Evolutionary conservation across 1,140 invertebrate genomes (phyloP), one percentile per base, ranked within the genome.

Genomic region (Conus betulinus): DNA sequence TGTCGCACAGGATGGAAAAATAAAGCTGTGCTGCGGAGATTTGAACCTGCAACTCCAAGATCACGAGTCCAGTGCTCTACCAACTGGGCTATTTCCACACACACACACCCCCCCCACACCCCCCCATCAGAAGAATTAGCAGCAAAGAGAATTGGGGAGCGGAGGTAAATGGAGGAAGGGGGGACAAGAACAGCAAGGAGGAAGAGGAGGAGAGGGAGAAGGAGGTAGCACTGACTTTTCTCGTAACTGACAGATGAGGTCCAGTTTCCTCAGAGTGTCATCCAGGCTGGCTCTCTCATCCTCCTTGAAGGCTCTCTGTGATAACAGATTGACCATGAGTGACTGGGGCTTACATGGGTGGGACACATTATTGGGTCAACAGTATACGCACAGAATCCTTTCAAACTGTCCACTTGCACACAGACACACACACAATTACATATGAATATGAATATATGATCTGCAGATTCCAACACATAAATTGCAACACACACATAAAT

Each of bases 211-310:
- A 52, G 10, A 52, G 1, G 6, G 52, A 81, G 8, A 81, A 81
- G 15, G 25, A 10, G n/a, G 27, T 0, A 51, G 27, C 10, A 79
- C 78, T 79, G 51, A 96, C 93, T 96, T 96, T 90, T 96, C 93
- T 84, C 96, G 95, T 71, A 97, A 96, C 93, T 96, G 96, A 91
- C 96, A 96, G 76, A 97, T 95, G 53, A 95, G 93, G 92, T 97
- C 96, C 76, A 97, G 95, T 93, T 97, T 97, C 88, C 96, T 96
- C 90, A 98, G 94, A 23, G 97, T 94, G 79, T 90, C 91, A 88
- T 91, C 88, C 74, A 95, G 76, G 63, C 76, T 92, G 15, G 88
- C 88, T 15, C 94, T 60, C 90, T 95, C 94, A 91, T 95, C 95
- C 83, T 96, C 95, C 91, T 93, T 95, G 91, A 96, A 96, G 1